Percentiles rank a stretch among this genome's conserved stretches.
These are phyloP conservation scores for Apteryx owenii DNA, from an alignment of 2,113 vertebrate genomes.

Conservation along the genomic window DNA sequence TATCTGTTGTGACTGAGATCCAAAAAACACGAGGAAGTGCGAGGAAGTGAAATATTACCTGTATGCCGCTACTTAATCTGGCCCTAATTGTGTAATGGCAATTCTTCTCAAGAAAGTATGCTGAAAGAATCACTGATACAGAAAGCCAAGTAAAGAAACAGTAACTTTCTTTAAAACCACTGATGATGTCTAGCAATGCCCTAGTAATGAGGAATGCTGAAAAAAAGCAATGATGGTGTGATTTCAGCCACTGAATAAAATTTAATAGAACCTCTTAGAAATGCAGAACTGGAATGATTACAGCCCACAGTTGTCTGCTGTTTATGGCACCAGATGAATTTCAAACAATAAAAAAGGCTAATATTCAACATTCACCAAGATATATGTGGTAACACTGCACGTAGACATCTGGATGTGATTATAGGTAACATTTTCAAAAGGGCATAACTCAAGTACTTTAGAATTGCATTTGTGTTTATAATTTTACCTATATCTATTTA, in stretches of 20 bases:
- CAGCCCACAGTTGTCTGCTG: not conserved
- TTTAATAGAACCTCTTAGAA: not conserved
- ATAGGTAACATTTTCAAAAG: not conserved
- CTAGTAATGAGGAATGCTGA: not conserved
- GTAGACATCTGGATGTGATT: slow-evolving; percentile 8
- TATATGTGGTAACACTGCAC: not conserved
- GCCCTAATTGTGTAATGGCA: not conserved
- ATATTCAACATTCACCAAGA: not conserved
- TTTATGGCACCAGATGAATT: not conserved
- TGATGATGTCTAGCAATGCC: not conserved
- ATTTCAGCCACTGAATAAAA: not conserved
- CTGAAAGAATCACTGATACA: not conserved
- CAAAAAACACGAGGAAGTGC: not conserved
- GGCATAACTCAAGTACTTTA: not conserved
- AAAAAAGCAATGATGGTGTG: not conserved
- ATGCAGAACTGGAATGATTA: not conserved
- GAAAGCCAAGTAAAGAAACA: not conserved
- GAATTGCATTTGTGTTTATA: not conserved
- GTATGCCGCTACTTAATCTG: not conserved
- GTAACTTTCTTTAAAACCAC: not conserved
- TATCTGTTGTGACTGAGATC: not conserved
- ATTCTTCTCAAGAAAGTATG: not conserved
- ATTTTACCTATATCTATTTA: not conserved
- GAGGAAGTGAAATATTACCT: not conserved
- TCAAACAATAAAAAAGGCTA: not conserved